Conservation (phyloP, 92 coral and sea anemone species). For the Zoanthus sociatus region DNA sequence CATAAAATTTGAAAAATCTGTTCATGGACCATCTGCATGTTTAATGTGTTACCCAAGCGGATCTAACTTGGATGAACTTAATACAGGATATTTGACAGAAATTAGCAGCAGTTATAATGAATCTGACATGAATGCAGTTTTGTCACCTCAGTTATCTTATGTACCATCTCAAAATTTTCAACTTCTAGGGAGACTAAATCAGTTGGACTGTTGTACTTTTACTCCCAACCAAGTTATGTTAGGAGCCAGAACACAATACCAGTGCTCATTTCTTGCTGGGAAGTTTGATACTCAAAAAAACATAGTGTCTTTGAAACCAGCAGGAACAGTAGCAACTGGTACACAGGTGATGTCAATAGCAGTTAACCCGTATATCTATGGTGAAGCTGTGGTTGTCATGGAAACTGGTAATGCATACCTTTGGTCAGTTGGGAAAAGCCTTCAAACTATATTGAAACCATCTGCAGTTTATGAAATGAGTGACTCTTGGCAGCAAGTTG, state of each 20-base stretch:
- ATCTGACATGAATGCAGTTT: background rate
- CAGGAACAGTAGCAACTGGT: slow-evolving; percentile 74
- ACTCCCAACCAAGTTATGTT: slow-evolving; percentile 32
- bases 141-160: slow-evolving; percentile 21
- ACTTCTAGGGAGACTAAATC: slow-evolving; percentile 70
- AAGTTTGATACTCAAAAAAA: background rate
- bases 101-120: background rate
- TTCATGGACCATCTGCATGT: slow-evolving; percentile 13
- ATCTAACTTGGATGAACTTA: slow-evolving; percentile 63
- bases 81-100: slow-evolving; percentile 45
- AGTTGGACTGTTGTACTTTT: slow-evolving; percentile 59
- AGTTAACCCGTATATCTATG: slow-evolving; percentile 83
- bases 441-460: slow-evolving; percentile 45
- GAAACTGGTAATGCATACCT: slow-evolving; percentile 76
- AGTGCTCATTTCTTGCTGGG: slow-evolving; percentile 70
- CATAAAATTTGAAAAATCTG: background rate
- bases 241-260: slow-evolving; percentile 76
- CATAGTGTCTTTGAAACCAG: slow-evolving; percentile 50
- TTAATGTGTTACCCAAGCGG: slow-evolving; percentile 81
- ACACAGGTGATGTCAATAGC: slow-evolving; percentile 70
- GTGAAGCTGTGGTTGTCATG: slow-evolving; percentile 78
- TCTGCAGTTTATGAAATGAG: slow-evolving; percentile 43
- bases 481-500: slow-evolving; percentile 78
- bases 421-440: slow-evolving; percentile 69
- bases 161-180: slow-evolving; percentile 37